Base-by-base conservation (phyloP, 2,888 invertebrate genomes). In the Eupithecia inturbata region DNA sequence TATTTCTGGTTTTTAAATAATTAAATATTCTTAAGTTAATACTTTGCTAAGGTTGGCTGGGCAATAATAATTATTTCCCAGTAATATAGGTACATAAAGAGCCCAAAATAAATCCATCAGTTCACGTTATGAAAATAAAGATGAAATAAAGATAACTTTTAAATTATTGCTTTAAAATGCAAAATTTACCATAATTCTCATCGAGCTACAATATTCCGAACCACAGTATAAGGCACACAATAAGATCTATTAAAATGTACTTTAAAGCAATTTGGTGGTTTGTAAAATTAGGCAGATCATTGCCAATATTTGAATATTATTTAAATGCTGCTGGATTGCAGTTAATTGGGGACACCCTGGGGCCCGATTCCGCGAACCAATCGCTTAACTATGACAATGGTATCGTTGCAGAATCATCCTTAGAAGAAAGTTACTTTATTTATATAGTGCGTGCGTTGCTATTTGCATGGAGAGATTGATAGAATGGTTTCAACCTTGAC, bases 221-320 rank as follows among this genome's bases (percentile, higher is more conserved):
- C 49, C 22, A n/a, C 62, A 31, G 19, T 19, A 62, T 62, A 62
- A 62, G 62, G 62, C 62, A 62, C 62, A 62, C 2, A 62, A 62
- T 62, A 62, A 62, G 14, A 60, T 26, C 1, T 60, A 60, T 26
- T 45, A 19, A 49, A 57, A 14, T 57, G 57, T 57, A 57, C 26
- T 57, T 49, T 60, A 28, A 12, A 49, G 22, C 3, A 22, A 22
- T 53, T 9, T 53, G 26, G 12, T 2, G 57, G 57, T 57, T 53
- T 57, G 22, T 3, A 53, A 49, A n/a, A 49, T 49, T n/a, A 2
- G 45, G n/a, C 45, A 45, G 5, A 45, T 45, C n/a, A 19, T 49
- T 53, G 7, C 10, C 53, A 22, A 22, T 6, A 16, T 49, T n/a
- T 7, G 1, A n/a, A 49, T 49, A 49, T n/a, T n/a, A 41, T 36